Evolutionary conservation across 2,888 invertebrate species (phyloP).

Genomic region (Drosophila nr. perissopoda): DNA sequence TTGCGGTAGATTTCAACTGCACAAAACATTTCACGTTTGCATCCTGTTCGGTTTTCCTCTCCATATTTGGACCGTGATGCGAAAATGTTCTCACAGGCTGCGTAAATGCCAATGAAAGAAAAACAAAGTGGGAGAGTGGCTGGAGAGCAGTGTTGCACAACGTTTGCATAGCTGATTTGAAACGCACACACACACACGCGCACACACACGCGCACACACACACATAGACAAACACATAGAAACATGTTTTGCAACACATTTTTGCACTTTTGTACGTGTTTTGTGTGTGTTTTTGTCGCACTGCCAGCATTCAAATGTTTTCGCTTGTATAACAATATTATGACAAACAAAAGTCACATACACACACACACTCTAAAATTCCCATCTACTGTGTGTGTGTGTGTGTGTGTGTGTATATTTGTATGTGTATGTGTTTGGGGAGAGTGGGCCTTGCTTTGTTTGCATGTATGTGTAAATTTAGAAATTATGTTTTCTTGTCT

Average conservation of each 20-base stretch:
- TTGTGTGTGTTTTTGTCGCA: not conserved
- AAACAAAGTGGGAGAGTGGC: not conserved
- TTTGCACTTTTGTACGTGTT: slow-evolving; percentile 7
- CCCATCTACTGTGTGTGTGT: not conserved
- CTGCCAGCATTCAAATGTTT: slow-evolving; percentile 2
- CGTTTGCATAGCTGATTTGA: not conserved
- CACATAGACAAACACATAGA: not conserved
- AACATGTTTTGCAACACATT: slow-evolving; percentile 16
- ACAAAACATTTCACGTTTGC: not conserved
- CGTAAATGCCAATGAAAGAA: not conserved
- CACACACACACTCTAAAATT: not conserved
- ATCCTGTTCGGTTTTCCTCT: not conserved
- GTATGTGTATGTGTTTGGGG: slow-evolving; percentile 10
- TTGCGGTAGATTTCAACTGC: not conserved
- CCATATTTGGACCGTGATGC: not conserved
- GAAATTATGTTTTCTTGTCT: slow-evolving; percentile 81
- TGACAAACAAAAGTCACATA: slow-evolving; percentile 5
- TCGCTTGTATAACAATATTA: slow-evolving; percentile 25
- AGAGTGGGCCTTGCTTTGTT: slow-evolving; percentile 12
- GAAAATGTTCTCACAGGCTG: not conserved
- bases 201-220: not conserved
- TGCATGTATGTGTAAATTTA: slow-evolving; percentile 66
- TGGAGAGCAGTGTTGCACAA: slow-evolving; percentile 27
- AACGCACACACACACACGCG: not conserved
- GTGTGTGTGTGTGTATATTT: not conserved